Base-by-base conservation (phyloP, 2,797 vertebrate species). In the Chloroceryle amazona region DNA sequence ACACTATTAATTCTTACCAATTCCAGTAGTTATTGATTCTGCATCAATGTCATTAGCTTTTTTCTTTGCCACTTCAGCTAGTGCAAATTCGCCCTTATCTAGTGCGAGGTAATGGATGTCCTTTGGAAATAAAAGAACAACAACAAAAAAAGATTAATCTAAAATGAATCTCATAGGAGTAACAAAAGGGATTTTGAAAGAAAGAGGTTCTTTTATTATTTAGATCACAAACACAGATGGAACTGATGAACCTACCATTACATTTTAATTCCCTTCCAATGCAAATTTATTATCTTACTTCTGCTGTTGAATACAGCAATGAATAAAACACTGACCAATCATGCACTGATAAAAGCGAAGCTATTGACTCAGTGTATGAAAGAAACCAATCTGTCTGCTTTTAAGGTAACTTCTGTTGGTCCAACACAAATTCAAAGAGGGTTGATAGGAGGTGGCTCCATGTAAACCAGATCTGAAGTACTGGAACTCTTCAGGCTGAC, bases 91-190 rank as follows among this genome's bases (percentile, higher is more conserved):
- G 95, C 99, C 99, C 98, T 99, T 99, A 99, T 99, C 99, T 98
- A 98, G 93, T 80, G 99, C 99, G 95, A 99, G 98, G 98, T 99
- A 99, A 99, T 99, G 99, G 98, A 99, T 99, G 98, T 99, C 99
- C 99, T 99, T 99, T 98, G 98, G 98, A 99, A 99, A 99, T 97
- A 99, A 99, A 99, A 98, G 97, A 98, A 97, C 26, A 28, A 52
- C 25, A 52, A 98, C 98, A 98, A 93, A 98, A 94, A 98, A 97
- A 99, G 98, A 98, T 99, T 99, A 99, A 99, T 99, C 98, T 99
- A 99, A 99, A 99, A 99, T 98, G 79, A 97, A 98, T 98, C 96
- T 97, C 93, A 88, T 81, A 92, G 90, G 93, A 92, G 91, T 96
- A 97, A 98, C 97, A 98, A 98, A 98, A 96, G 91, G 93, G 95